Percentiles rank a stretch among this genome's conserved stretches.
Conservation (phyloP, 2,113 vertebrate genomes). For the Dascyllus trimaculatus region DNA sequence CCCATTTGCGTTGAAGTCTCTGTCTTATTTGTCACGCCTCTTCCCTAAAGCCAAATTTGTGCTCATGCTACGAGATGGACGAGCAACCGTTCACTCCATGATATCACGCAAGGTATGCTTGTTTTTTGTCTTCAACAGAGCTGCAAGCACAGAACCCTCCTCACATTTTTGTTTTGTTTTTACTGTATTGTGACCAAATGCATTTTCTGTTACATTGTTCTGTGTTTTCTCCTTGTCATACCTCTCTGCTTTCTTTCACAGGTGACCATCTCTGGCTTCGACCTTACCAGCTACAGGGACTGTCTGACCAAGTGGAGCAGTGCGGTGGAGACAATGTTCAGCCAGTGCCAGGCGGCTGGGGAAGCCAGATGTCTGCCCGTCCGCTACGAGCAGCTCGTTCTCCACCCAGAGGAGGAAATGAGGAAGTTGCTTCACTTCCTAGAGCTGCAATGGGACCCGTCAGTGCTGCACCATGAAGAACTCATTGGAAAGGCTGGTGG, state of each 20-base stretch:
- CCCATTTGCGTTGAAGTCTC: slow-evolving; percentile 92
- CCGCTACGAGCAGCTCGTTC: slow-evolving; percentile 92
- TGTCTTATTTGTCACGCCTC: slow-evolving; percentile 91
- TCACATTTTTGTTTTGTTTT: slow-evolving; percentile 1
- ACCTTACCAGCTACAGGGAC: slow-evolving; percentile 93
- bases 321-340: slow-evolving; percentile 94
- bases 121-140: not conserved
- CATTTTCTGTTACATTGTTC: too few relatives aligned
- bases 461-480: slow-evolving; percentile 93
- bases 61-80: slow-evolving; percentile 92
- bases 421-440: slow-evolving; percentile 92
- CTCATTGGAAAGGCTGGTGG: slow-evolving; percentile 95
- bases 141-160: not conserved
- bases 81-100: slow-evolving; percentile 94
- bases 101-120: slow-evolving; percentile 90
- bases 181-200: too few relatives aligned
- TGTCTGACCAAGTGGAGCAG: slow-evolving; percentile 95
- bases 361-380: slow-evolving; percentile 88
- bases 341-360: slow-evolving; percentile 89
- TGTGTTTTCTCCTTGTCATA: too few relatives aligned
- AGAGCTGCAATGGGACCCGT: slow-evolving; percentile 90
- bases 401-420: slow-evolving; percentile 92
- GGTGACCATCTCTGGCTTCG: slow-evolving; percentile 95
- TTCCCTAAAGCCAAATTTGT: slow-evolving; percentile 96
- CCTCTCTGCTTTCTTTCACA: slow-evolving; percentile 23